Evolutionary conservation across 2,113 vertebrate species (phyloP).

Genomic region (Labeo catla): DNA sequence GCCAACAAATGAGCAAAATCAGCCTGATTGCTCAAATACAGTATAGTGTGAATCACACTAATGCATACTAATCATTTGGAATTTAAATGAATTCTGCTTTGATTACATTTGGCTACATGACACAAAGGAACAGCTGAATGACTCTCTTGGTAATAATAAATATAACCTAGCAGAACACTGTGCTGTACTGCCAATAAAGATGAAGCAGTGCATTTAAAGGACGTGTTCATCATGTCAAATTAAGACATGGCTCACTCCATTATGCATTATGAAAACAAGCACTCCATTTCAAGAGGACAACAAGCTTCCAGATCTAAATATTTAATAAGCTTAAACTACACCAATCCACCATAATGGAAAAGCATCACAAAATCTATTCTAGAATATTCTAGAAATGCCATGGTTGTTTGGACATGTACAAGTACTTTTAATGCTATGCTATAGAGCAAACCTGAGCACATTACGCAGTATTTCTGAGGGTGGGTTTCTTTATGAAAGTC

Average conservation of each 20-base stretch:
- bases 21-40: not conserved
- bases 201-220: not conserved
- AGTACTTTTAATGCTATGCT: not conserved
- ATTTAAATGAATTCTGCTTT: not conserved
- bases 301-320: not conserved
- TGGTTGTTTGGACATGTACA: not conserved
- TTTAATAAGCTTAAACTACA: not conserved
- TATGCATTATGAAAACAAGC: not conserved
- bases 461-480: not conserved
- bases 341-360: not conserved
- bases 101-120: not conserved
- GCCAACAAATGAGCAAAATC: not conserved
- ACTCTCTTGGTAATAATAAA: conserved; percentile 12
- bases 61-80: not conserved
- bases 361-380: too few relatives aligned
- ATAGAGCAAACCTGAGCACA: not conserved
- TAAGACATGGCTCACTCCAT: not conserved
- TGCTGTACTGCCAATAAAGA: not conserved
- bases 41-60: not conserved
- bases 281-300: not conserved
- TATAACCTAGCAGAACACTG: conserved; percentile 1
- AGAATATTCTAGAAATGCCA: not conserved
- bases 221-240: not conserved
- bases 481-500: not conserved
- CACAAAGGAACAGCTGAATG: not conserved